A percentile compares a stretch with the other conserved stretches of the same genome.
These are phyloP conservation scores for Ips nitidus DNA, from an alignment of 1,140 invertebrate genomes.

Conservation along the genomic window DNA sequence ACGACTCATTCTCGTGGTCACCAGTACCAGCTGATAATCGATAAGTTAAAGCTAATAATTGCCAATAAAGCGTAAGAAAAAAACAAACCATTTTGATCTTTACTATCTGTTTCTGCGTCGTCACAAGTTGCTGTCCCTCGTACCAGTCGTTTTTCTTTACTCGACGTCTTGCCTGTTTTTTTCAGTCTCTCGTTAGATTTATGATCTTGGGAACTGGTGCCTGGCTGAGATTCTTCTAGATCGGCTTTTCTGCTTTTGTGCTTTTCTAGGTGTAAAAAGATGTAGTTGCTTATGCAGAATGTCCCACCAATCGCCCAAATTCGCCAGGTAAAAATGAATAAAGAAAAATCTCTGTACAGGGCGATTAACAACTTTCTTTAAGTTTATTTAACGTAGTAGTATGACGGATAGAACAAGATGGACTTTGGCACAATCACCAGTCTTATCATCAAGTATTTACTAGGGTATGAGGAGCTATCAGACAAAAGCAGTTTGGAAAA, in stretches of 20 bases:
- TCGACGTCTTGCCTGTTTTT: conserved; percentile 28
- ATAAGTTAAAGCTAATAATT: not conserved
- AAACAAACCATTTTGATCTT: not conserved
- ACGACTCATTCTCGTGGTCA: conserved; percentile 1
- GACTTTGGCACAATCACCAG: too few relatives aligned
- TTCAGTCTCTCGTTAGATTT: conserved; percentile 24
- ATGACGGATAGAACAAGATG: too few relatives aligned
- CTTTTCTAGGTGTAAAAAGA: conserved; percentile 14
- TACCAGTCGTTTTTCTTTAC: conserved; percentile 37
- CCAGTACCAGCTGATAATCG: not conserved
- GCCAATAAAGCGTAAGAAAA: too few relatives aligned
- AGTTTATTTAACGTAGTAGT: too few relatives aligned
- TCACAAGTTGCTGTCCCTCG: conserved; percentile 34
- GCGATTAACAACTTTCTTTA: too few relatives aligned
- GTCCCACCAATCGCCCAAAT: too few relatives aligned
- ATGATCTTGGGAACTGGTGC: conserved; percentile 12
- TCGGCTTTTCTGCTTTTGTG: conserved; percentile 17
- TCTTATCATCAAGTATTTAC: too few relatives aligned
- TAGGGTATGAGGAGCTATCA: too few relatives aligned
- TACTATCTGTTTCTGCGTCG: conserved; percentile 20
- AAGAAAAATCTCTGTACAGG: not conserved
- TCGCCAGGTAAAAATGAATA: not conserved
- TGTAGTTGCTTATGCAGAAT: not conserved
- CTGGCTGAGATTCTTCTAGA: conserved; percentile 19
- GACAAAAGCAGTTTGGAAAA: too few relatives aligned